A percentile compares a stretch with the other conserved stretches of the same genome.
Conservation (phyloP, 2,888 invertebrate genomes). For the Microctonus brassicae region DNA sequence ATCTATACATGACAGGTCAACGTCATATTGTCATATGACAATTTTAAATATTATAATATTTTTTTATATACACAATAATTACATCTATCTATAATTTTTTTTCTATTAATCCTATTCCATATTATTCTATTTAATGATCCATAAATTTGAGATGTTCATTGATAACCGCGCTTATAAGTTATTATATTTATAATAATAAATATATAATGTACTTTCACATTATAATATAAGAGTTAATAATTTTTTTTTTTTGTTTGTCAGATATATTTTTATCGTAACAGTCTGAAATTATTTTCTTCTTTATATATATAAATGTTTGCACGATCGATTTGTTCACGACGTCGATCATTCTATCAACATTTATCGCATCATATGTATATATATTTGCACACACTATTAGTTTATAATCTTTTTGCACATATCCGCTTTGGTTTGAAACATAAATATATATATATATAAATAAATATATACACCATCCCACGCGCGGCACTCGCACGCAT, state of each 20-base stretch:
- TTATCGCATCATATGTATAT: too few species aligned
- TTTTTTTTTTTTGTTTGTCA: too few species aligned
- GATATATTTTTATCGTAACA: too few species aligned
- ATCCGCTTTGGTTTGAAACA: not conserved
- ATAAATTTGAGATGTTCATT: constrained; percentile 10
- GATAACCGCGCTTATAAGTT: not conserved
- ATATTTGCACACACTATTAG: not conserved
- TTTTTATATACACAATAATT: too few species aligned
- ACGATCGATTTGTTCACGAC: constrained; percentile 6
- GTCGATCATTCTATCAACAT: constrained; percentile 25
- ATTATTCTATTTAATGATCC: constrained; percentile 7
- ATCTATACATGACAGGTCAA: constrained; percentile 34
- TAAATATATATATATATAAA: constrained; percentile 13
- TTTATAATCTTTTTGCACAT: not conserved
- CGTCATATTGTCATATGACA: too few species aligned
- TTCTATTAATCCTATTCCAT: not conserved
- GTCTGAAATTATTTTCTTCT: too few species aligned
- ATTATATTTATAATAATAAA: not conserved
- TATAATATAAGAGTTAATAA: not conserved
- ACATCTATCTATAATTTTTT: too few species aligned
- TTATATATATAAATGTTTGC: not conserved
- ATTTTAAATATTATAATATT: too few species aligned
- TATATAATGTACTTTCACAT: not conserved
- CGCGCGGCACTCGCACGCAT: constrained; percentile 47
- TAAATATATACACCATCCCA: constrained; percentile 34